Base-by-base conservation (phyloP, 23 tunicate species). In the Phallusia fumigata region DNA sequence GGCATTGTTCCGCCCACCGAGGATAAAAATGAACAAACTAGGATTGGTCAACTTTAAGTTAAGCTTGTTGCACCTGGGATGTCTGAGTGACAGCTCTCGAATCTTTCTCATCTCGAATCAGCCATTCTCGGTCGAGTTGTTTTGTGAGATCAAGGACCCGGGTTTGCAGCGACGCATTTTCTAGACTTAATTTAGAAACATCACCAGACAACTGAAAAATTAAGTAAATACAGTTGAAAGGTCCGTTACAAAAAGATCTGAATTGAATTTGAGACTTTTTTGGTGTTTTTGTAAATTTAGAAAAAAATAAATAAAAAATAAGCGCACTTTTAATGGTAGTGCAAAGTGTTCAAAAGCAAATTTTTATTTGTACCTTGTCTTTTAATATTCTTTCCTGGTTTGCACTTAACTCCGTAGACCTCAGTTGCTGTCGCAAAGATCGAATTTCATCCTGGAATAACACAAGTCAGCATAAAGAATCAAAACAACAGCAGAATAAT, bases 91-190 rank as follows among this genome's bases (percentile, higher is more conserved):
- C 53, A 0, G 98, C 93, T 77, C 85, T 36, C 32, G 91, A 79
- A 30, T 94, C 94, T 64, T 84, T 89, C 76, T 94, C 98, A 40
- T 88, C 91, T 64, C 86, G 58, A 73, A 94, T 65, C 35, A 94
- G 79, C 11, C 80, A 53, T 53, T 85, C 93, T 76, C 87, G 95
- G 73, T 89, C 98, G 24, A 94, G 75, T 76, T 94, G 90, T 64
- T 86, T 94, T n/a, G 69, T 78, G 11, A 94, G 75, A 73, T 94
- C 98, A 30, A 94, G 87, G 22, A 94, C 85, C 21, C 75, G 88
- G 30, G 95, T 74, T 30, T 94, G 98, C 18, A 85, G 84, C 0
- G 90, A 83, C 32, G 90, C 88, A 83, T 94, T 94, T 76, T 94
- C 98, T 12, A 76, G 86, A 6, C 90, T 83, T 6, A 94, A 53